A percentile compares a stretch with the other conserved stretches of the same genome.
Evolutionary conservation across 30 jellyfish, hydroid and myxozoan genomes (phyloP).

Genomic region (Turritopsis rubra): DNA sequence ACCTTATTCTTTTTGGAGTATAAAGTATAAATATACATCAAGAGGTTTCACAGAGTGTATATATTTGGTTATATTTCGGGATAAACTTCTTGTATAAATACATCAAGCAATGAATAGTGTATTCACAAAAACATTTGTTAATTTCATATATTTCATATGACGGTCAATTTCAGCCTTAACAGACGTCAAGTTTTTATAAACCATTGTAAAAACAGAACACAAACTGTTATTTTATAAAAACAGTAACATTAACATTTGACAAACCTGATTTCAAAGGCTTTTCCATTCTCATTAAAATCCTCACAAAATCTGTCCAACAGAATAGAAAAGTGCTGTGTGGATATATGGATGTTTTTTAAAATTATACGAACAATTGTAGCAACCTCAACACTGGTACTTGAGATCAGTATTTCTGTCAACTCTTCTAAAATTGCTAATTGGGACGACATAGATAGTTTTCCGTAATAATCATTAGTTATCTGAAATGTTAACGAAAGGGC

Average conservation of each 20-base stretch:
- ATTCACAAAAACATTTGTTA: too few species aligned
- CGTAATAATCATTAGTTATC: background rate
- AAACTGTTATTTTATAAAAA: too few species aligned
- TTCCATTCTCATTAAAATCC: background rate
- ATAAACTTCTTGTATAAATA: too few species aligned
- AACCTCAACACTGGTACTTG: background rate
- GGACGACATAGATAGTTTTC: background rate
- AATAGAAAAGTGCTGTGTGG: background rate
- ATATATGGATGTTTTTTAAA: background rate
- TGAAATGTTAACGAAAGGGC: background rate
- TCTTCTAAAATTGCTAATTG: conserved; percentile 1
- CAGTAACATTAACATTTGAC: background rate
- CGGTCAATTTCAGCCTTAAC: too few species aligned
- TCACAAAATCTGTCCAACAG: conserved; percentile 15
- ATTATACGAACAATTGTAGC: conserved; percentile 14
- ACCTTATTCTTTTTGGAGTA: too few species aligned
- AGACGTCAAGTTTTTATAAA: too few species aligned
- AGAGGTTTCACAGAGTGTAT: too few species aligned
- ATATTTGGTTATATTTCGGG: too few species aligned
- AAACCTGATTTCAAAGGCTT: background rate
- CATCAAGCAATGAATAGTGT: too few species aligned
- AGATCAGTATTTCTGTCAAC: background rate
- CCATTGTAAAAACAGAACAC: too few species aligned
- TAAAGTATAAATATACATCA: too few species aligned
- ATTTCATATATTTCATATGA: too few species aligned